Percentiles rank a stretch among this genome's conserved stretches.
phyloP scores from a whole-genome alignment of 1,140 invertebrate species.

The Neodiprion fabricii region DNA sequence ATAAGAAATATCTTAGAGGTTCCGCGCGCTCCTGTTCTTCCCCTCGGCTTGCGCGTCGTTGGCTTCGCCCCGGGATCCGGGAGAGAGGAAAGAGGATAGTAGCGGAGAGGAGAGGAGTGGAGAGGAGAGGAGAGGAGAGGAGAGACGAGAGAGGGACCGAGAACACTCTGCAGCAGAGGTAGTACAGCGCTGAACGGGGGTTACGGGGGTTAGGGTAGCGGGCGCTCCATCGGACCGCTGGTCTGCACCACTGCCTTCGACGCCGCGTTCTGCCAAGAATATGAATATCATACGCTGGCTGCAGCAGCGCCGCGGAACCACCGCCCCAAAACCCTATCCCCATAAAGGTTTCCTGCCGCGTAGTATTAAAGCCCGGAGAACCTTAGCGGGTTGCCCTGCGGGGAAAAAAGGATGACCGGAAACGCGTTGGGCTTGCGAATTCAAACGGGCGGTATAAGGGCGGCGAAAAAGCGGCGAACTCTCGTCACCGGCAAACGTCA shows the following conservation, averaged over 20 bases:
- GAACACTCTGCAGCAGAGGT: constrained; percentile 1
- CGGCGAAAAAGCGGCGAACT: no score
- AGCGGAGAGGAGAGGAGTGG: constrained; percentile 20
- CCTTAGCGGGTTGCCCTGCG: no score
- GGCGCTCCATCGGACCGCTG: constrained; percentile 50
- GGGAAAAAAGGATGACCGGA: not conserved
- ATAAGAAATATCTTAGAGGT: constrained; percentile 54
- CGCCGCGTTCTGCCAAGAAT: constrained; percentile 45
- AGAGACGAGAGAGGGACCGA: not conserved
- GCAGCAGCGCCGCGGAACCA: not conserved
- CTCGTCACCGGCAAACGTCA: no score
- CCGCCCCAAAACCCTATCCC: not conserved
- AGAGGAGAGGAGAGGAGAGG: constrained; percentile 24
- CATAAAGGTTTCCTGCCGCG: not conserved
- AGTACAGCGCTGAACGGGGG: not conserved
- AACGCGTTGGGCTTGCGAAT: not conserved
- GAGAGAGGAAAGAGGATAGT: constrained; percentile 31
- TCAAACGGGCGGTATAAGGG: no score
- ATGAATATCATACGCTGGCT: constrained; percentile 42
- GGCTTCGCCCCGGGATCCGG: constrained; percentile 5
- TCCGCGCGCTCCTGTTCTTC: constrained; percentile 1
- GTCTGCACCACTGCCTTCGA: constrained; percentile 56
- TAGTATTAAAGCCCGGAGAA: not conserved
- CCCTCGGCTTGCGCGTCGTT: constrained; percentile 4
- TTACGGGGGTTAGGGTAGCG: constrained; percentile 39